These are phyloP conservation scores for Vannuccia rotundouncinata DNA, from an alignment of 2,888 invertebrate genomes.

Conservation along the genomic window DNA sequence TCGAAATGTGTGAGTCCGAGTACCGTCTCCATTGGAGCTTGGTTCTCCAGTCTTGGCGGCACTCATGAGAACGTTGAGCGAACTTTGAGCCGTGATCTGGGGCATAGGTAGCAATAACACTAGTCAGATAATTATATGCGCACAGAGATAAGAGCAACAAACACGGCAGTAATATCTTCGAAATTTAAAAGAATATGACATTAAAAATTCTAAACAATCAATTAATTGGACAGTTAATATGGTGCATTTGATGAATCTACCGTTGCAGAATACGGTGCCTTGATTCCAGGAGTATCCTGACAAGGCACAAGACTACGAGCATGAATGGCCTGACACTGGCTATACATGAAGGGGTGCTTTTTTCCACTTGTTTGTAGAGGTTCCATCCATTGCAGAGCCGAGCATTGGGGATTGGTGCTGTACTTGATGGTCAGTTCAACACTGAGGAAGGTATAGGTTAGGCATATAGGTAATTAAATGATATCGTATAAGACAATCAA, in stretches of 20 bases:
- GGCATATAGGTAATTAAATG: no score
- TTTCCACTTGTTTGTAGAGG: constrained; percentile 81
- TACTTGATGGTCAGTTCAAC: no score
- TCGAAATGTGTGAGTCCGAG: constrained; percentile 62
- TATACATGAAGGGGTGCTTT: constrained; percentile 69
- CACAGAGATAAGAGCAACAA: not conserved
- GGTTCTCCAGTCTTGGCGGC: constrained; percentile 64
- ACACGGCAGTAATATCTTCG: not conserved
- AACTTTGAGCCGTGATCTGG: constrained; percentile 67
- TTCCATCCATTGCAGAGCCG: constrained; percentile 80
- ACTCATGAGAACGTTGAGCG: constrained; percentile 79
- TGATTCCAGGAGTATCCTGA: constrained; percentile 83
- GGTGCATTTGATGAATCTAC: constrained; percentile 43
- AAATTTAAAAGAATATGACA: not conserved
- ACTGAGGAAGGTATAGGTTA: no score
- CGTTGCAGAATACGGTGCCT: constrained; percentile 72
- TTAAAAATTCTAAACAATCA: no score
- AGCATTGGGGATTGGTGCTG: constrained; percentile 69
- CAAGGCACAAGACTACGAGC: constrained; percentile 81
- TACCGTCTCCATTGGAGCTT: constrained; percentile 49
- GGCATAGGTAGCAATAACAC: not conserved
- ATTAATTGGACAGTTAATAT: not conserved
- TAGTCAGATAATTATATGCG: not conserved
- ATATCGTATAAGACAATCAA: no score
- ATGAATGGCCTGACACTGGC: constrained; percentile 70